Conservation (phyloP, 2,113 vertebrate genomes). For the Proteles cristata region DNA sequence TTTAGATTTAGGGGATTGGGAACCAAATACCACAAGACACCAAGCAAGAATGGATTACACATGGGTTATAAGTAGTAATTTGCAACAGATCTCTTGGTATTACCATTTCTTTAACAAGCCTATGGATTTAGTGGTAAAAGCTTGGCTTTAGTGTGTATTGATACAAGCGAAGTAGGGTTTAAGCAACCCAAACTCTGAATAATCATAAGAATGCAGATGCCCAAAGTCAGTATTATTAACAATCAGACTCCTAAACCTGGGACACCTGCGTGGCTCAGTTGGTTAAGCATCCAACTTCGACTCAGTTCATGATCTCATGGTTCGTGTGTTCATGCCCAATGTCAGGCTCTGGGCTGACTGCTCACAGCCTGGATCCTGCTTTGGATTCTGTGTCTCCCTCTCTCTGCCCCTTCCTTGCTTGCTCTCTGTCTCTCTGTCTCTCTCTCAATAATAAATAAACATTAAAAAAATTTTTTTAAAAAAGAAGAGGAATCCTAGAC, state of each 20-base stretch:
- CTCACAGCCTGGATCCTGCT: too few relatives aligned
- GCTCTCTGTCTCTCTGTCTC: too few relatives aligned
- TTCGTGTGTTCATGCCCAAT: too few relatives aligned
- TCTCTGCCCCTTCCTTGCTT: too few relatives aligned
- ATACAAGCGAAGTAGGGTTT: neutral
- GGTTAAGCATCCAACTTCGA: too few relatives aligned
- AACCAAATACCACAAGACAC: neutral
- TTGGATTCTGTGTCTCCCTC: too few relatives aligned
- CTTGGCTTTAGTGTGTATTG: neutral
- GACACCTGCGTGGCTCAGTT: too few relatives aligned
- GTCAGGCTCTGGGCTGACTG: too few relatives aligned
- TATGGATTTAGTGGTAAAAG: conserved; percentile 24
- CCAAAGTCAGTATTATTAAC: neutral
- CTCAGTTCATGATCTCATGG: too few relatives aligned
- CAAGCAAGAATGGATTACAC: neutral
- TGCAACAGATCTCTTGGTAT: neutral
- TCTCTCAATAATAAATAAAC: too few relatives aligned
- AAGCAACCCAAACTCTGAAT: neutral
- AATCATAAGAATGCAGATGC: neutral
- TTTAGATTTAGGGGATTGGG: neutral
- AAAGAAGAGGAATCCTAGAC: neutral
- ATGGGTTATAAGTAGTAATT: neutral
- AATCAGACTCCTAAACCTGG: neutral
- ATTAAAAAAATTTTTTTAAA: too few relatives aligned
- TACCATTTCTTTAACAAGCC: neutral